Conservation (phyloP, 2,888 invertebrate genomes). For the Apocheima hispidaria region DNA sequence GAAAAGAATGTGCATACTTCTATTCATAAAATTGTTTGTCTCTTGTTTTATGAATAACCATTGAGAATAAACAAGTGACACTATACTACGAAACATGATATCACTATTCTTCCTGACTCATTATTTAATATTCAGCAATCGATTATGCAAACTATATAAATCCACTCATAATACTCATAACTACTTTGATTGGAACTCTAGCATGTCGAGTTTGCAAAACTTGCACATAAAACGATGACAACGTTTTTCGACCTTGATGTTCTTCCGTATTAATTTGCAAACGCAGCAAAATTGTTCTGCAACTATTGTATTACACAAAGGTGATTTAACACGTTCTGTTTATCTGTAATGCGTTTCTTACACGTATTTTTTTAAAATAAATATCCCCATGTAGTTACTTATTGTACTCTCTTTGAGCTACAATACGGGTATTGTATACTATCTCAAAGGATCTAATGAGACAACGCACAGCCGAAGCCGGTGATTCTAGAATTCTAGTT, state of each 20-base stretch:
- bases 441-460: too few relatives aligned
- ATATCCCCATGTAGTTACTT: neutral
- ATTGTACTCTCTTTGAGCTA: too few relatives aligned
- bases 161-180: slow-evolving; percentile 11
- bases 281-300: slow-evolving; percentile 8
- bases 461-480: too few relatives aligned
- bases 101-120: slow-evolving; percentile 25
- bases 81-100: slow-evolving; percentile 16
- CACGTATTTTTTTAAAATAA: neutral
- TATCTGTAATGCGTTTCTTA: slow-evolving; percentile 17
- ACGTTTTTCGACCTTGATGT: slow-evolving; percentile 19
- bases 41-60: neutral
- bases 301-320: slow-evolving; percentile 15
- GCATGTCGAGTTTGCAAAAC: slow-evolving; percentile 1
- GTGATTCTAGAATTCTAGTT: too few relatives aligned
- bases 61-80: slow-evolving; percentile 5
- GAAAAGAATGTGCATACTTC: neutral
- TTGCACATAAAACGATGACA: slow-evolving; percentile 21
- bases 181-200: neutral
- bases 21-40: neutral
- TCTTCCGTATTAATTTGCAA: slow-evolving; percentile 26
- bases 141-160: slow-evolving; percentile 5
- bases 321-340: slow-evolving; percentile 42
- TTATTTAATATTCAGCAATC: slow-evolving; percentile 13
- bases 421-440: too few relatives aligned